Percentiles rank a stretch among this genome's conserved stretches.
phyloP scores from a whole-genome alignment of 2,888 invertebrate species.

The Acholoe squamosa region DNA sequence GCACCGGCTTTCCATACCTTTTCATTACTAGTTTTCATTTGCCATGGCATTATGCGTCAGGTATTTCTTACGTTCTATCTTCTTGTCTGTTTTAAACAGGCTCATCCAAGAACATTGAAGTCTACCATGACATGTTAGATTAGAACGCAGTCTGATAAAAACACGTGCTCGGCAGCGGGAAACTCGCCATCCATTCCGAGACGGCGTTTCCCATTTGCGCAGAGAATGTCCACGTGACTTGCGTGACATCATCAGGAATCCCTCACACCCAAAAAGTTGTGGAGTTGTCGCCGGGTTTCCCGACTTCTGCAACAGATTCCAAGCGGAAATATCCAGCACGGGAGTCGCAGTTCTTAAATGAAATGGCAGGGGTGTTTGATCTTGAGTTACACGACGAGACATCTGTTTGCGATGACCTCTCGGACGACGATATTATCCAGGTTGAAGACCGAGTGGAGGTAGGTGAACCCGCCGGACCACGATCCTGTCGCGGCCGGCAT shows the following conservation, averaged over 20 bases:
- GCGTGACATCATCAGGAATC: conserved; percentile 61
- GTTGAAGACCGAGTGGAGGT: conserved; percentile 86
- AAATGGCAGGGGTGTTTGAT: conserved; percentile 92
- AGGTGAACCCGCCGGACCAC: conserved; percentile 81
- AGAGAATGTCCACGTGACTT: not conserved
- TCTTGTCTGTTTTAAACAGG: too few relatives aligned
- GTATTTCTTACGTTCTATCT: too few relatives aligned
- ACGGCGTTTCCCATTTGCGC: not conserved
- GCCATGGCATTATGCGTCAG: too few relatives aligned
- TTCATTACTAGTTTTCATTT: too few relatives aligned
- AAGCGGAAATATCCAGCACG: conserved; percentile 14
- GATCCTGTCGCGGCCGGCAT: not conserved
- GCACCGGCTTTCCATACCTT: too few relatives aligned
- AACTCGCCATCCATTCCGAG: not conserved
- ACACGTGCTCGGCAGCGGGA: too few relatives aligned
- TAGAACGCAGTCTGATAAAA: too few relatives aligned
- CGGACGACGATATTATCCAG: conserved; percentile 93
- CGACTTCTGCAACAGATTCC: conserved; percentile 48
- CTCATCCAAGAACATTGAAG: too few relatives aligned
- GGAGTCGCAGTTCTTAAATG: conserved; percentile 10
- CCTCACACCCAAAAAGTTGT: conserved; percentile 60
- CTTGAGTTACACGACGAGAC: conserved; percentile 89
- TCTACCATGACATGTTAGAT: too few relatives aligned
- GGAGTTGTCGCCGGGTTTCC: conserved; percentile 56
- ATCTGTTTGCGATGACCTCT: conserved; percentile 74